Base-by-base conservation (phyloP, 2,888 invertebrate genomes). In the Lepidocyrtoides sp. region DNA sequence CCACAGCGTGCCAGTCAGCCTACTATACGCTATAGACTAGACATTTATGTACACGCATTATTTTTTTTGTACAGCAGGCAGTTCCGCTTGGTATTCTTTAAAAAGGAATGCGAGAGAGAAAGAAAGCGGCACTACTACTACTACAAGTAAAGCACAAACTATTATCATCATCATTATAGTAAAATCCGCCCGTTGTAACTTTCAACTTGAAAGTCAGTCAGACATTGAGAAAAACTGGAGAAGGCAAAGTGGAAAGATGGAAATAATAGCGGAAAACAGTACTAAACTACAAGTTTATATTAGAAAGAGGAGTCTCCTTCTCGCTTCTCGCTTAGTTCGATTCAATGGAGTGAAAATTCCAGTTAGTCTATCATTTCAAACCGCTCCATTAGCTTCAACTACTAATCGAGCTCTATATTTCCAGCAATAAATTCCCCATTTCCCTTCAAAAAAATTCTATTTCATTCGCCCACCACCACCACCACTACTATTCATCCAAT, bases 281-380 rank as follows among this genome's bases (percentile, higher is more conserved):
- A 79, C 26, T 51, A 51, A 79, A 79, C 41, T 60, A 20, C 41
- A 29, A 20, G 41, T 20, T 32, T 20, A 75, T 60, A 60, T 60
- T 10, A 44, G 72, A 72, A 26, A 51, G 29, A 75, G 36, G 79
- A 41, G 77, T 89, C 36, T 10, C 69, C n/a, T n/a, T n/a, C n/a
- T n/a, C n/a, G n/a, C n/a, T n/a, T 44, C 12, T 75, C 72, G 41
- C 72, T 44, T 44, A 75, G 72, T 79, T 63, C 79, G 75, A 91
- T 66, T 93, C 93, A 93, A 94, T 94, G 92, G 94, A 93, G 93
- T 93, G 94, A 94, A 93, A 92, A 94, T 94, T 91, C 87, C 91
- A 93, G 93, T 93, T 93, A 93, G 93, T 93, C 93, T 93, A 93
- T 93, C 94, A 93, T 94, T 94, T 93, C 91, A 87, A 87, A 93